Base-by-base conservation (phyloP, 1,140 invertebrate species). In the Drosophila ficusphila region DNA sequence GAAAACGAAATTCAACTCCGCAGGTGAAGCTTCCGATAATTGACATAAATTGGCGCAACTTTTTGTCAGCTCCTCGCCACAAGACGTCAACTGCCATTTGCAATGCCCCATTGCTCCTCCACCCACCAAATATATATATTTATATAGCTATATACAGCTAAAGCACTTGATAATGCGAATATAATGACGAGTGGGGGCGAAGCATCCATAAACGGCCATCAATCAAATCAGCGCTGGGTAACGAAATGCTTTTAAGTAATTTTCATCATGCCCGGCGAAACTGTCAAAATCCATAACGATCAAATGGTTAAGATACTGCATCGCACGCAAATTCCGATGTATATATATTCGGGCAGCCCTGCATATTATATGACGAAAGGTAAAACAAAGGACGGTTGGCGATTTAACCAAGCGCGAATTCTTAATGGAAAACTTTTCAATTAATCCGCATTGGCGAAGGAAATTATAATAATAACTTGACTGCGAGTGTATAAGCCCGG, bases 371-470 rank as follows among this genome's bases (percentile, higher is more conserved):
- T 21, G 44, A 1, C 19, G 47, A 25, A 68, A 70, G 62, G 51
- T 65, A 44, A 68, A 67, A 68, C 51, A 76, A 68, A 49, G 51
- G 57, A 52, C 58, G 52, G 48, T 18, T 25, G 27, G 31, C 53
- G 58, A 67, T 54, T 73, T 76, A 85, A 85, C 81, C 81, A 85
- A 88, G 81, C 81, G 81, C 72, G 49, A 86, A 76, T 76, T 73
- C 76, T 85, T 85, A 77, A 85, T 86, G 77, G 82, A 67, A 88
- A 88, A 86, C 82, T 86, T 86, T 86, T 86, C 82, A 86, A 86
- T 86, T 88, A 86, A 86, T 86, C 77, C 82, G 79, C 81, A 85
- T 79, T 76, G 73, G 75, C 73, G 61, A 79, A 73, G 73, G 72
- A 79, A 86, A 86, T 86, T 86, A 88, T 86, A 75, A 86, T 86